A percentile compares a stretch with the other conserved stretches of the same genome.
Conservation (phyloP, 1,140 invertebrate genomes). For the Homarus americanus region DNA sequence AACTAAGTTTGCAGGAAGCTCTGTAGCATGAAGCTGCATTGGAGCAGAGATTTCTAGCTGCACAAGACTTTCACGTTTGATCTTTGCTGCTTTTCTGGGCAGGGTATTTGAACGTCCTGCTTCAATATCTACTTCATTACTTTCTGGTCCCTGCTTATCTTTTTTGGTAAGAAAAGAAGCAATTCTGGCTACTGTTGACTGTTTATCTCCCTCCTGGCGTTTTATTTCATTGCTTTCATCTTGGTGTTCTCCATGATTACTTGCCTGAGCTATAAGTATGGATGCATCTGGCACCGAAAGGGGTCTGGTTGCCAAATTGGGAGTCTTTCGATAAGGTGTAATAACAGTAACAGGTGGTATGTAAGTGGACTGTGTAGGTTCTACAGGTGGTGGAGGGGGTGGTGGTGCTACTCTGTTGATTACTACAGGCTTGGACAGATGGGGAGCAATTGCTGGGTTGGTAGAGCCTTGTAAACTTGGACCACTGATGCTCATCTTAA, state of each 20-base stretch:
- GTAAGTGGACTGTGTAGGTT: not conserved
- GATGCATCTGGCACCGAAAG: slow-evolving; percentile 72
- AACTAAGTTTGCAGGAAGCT: slow-evolving; percentile 73
- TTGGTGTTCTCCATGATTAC: slow-evolving; percentile 1
- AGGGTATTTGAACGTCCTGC: slow-evolving; percentile 67
- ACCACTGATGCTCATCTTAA: slow-evolving; percentile 65
- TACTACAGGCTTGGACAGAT: slow-evolving; percentile 34
- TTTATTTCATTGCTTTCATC: slow-evolving; percentile 20
- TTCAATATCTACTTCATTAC: slow-evolving; percentile 45
- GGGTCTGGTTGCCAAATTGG: slow-evolving; percentile 53
- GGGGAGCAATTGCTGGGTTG: slow-evolving; percentile 64
- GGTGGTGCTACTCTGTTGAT: slow-evolving; percentile 52
- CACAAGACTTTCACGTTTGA: slow-evolving; percentile 74
- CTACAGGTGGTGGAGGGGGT: slow-evolving; percentile 11
- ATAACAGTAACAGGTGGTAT: slow-evolving; percentile 59
- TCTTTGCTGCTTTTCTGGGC: slow-evolving; percentile 74
- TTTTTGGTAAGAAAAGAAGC: slow-evolving; percentile 74
- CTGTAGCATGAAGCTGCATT: slow-evolving; percentile 74
- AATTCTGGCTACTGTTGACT: slow-evolving; percentile 70
- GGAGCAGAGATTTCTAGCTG: slow-evolving; percentile 74
- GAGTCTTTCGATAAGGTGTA: slow-evolving; percentile 53
- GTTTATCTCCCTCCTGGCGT: slow-evolving; percentile 52
- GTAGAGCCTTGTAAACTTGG: slow-evolving; percentile 73
- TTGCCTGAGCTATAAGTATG: slow-evolving; percentile 49
- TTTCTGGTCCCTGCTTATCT: slow-evolving; percentile 58